These are phyloP conservation scores for Pristionchus exspectatus DNA, from an alignment of 2,888 invertebrate genomes.

Conservation along the genomic window DNA sequence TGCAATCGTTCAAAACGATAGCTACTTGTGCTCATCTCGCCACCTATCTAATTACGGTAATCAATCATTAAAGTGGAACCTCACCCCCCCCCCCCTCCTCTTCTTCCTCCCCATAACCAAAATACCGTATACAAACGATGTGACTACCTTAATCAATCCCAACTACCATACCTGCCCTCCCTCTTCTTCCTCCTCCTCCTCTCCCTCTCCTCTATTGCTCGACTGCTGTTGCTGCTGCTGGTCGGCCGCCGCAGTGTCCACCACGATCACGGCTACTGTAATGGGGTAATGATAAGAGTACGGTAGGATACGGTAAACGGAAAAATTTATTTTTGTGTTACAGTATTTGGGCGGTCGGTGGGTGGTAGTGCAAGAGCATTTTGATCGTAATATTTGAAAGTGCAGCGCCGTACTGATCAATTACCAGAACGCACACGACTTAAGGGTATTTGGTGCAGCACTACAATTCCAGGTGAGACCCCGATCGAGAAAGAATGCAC, in stretches of 20 bases:
- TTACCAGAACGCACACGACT: neutral
- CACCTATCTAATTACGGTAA: neutral
- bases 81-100: too few relatives aligned
- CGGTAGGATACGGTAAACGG: neutral
- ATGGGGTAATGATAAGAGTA: neutral
- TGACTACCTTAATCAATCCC: neutral
- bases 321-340: too few relatives aligned
- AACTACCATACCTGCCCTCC: neutral
- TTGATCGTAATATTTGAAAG: too few relatives aligned
- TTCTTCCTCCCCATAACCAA: too few relatives aligned
- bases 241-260: neutral
- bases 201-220: neutral
- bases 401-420: too few relatives aligned
- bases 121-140: neutral
- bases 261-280: constrained; percentile 40
- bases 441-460: neutral
- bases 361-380: too few relatives aligned
- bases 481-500: neutral
- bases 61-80: neutral
- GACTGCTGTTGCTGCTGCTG: neutral
- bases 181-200: constrained; percentile 26
- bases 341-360: too few relatives aligned
- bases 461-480: neutral
- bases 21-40: neutral
- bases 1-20: too few relatives aligned